Conservation (phyloP, 2,797 vertebrate species). For the Nyctalus aviator region DNA sequence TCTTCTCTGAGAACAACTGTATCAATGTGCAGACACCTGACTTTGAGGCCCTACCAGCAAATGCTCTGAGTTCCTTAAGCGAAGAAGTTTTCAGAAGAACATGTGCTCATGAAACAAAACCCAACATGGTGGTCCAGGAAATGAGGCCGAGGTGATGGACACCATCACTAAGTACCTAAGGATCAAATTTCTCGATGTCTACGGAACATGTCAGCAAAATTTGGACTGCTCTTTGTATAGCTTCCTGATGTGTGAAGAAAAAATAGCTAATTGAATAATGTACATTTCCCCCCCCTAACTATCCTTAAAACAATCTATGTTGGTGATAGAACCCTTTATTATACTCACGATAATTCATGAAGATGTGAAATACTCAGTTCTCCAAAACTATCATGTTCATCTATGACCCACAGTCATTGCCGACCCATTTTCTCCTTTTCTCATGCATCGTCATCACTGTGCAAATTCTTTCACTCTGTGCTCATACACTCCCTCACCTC, state of each 20-base stretch:
- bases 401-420: not conserved
- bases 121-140: not conserved
- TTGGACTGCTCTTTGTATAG: not conserved
- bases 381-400: not conserved
- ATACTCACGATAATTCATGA: not conserved
- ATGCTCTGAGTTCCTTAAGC: not conserved
- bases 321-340: not conserved
- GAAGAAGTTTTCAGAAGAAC: not conserved
- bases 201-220: not conserved
- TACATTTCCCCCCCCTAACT: not conserved
- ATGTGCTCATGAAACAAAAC: not conserved
- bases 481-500: not conserved
- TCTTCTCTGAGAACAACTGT: not conserved
- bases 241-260: constrained; percentile 12
- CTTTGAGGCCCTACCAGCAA: not conserved
- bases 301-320: not conserved
- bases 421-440: not conserved
- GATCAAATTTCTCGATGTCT: not conserved
- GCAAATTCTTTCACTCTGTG: not conserved
- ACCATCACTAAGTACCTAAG: not conserved
- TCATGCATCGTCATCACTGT: not conserved
- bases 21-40: not conserved
- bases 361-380: not conserved
- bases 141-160: not conserved
- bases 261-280: constrained; percentile 5